Conservation (phyloP, 2,888 invertebrate genomes). For the Entomobrya multifasciata region DNA sequence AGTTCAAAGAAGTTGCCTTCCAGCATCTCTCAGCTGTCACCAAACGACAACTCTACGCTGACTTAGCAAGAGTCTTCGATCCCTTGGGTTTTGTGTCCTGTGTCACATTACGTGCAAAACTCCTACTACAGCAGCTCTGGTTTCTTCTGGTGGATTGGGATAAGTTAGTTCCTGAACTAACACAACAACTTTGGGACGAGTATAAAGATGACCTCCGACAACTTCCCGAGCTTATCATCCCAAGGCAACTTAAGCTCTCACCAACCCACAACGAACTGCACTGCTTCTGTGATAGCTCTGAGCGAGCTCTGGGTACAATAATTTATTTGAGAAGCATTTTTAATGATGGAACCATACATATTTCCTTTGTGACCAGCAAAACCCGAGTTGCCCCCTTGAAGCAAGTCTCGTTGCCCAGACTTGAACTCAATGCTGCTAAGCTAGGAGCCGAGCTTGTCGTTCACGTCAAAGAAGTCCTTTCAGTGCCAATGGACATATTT, state of each 20-base stretch:
- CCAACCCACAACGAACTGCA: not conserved
- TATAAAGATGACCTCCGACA: not conserved
- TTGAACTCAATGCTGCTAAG: conserved; percentile 79
- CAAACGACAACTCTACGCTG: conserved; percentile 20
- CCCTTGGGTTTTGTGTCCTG: conserved; percentile 42
- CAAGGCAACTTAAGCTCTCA: not conserved
- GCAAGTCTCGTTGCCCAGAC: conserved; percentile 77
- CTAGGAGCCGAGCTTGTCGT: conserved; percentile 75
- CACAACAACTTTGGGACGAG: conserved; percentile 24
- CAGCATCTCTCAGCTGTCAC: not conserved
- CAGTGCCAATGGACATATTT: conserved; percentile 13
- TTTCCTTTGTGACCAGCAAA: conserved; percentile 74
- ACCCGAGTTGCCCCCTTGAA: conserved; percentile 77
- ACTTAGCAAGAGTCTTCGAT: conserved; percentile 42
- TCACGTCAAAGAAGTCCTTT: conserved; percentile 52
- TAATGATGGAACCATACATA: not conserved
- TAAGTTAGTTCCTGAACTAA: conserved; percentile 66
- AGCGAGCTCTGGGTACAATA: not conserved
- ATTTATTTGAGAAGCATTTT: not conserved
- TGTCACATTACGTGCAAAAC: conserved; percentile 27
- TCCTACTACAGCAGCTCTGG: conserved; percentile 75
- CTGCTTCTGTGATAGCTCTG: not conserved
- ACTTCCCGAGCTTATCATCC: too few species aligned
- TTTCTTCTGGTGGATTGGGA: conserved; percentile 77
- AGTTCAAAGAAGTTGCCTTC: not conserved